Evolutionary conservation across 2,888 invertebrate species (phyloP), one percentile per base, ranked within the genome.

Genomic region (Thecocarcelia acutangulata): DNA sequence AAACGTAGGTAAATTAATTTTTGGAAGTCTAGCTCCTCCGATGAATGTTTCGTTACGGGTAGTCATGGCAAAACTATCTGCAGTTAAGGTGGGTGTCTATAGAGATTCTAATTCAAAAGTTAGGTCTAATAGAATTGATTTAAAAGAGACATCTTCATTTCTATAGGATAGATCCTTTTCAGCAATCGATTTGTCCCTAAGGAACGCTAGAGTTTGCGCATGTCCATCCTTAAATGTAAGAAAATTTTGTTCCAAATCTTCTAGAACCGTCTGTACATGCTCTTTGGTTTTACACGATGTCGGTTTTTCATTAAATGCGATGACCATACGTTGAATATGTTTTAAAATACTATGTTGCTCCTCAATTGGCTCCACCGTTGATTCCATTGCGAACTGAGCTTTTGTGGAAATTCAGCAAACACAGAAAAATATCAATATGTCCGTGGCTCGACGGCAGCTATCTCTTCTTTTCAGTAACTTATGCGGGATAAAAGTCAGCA

Each of bases 221-320:
- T 73, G 73, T 0, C 73, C 73, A 56, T 56, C 52, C 9, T 79
- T 79, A 33, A 73, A 79, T 6, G n/a, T n/a, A n/a, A n/a, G 33
- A n/a, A 69, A 69, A 19, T 42, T 40, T 8, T 40, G 46, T 61
- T 76, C 68, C 15, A 76, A 64, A 28, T 69, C 68, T n/a, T 50
- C 68, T 17, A 63, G 42, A 12, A 58, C 2, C 9, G 56, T 75
- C n/a, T 76, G 61, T 11, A 42, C 61, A 44, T 52, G 52, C n/a
- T 42, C 64, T 42, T 58, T 58, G 6, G 58, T 42, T 17, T 40
- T 59, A 13, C 11, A 24, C 19, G 48, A 37, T 17, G 9, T 19
- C 24, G 52, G 64, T 19, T 64, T 74, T 6, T 13, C 15, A 28
- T 6, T 33, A 8, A 74, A 73, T 0, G 24, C 44, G 9, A 9